Evolutionary conservation across 1,140 invertebrate genomes (phyloP).

Genomic region (Brachionus plicatilis): DNA sequence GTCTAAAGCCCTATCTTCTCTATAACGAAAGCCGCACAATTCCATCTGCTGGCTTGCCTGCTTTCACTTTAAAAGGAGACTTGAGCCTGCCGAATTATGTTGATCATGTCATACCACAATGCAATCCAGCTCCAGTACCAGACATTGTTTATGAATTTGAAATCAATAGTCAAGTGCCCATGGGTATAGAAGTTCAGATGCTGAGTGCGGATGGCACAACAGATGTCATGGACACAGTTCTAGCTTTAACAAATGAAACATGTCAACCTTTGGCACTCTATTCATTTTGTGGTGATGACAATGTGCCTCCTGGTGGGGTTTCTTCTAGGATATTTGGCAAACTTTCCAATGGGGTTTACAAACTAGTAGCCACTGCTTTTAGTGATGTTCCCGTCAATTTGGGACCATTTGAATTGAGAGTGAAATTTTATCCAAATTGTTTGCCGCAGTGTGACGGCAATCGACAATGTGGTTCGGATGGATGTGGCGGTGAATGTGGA

Average conservation of each 20-base stretch:
- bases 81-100: not conserved
- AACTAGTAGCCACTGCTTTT: not conserved
- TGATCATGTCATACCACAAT: not conserved
- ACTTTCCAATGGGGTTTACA: not conserved
- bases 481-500: not conserved
- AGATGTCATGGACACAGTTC: constrained; percentile 1
- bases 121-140: not conserved
- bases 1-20: not conserved
- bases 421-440: constrained; percentile 1
- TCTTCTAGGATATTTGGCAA: constrained; percentile 1
- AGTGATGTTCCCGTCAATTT: not conserved
- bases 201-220: not conserved
- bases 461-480: not conserved
- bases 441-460: not conserved
- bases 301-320: not conserved
- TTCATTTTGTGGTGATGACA: constrained; percentile 16
- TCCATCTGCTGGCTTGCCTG: not conserved
- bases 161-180: not conserved
- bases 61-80: not conserved
- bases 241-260: not conserved
- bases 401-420: not conserved
- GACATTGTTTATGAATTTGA: constrained; percentile 15
- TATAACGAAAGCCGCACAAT: not conserved
- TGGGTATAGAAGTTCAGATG: constrained; percentile 18
- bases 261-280: not conserved